A percentile compares a stretch with the other conserved stretches of the same genome.
Evolutionary conservation across 1,140 invertebrate genomes (phyloP).

Genomic region (Nasonia longicornis): DNA sequence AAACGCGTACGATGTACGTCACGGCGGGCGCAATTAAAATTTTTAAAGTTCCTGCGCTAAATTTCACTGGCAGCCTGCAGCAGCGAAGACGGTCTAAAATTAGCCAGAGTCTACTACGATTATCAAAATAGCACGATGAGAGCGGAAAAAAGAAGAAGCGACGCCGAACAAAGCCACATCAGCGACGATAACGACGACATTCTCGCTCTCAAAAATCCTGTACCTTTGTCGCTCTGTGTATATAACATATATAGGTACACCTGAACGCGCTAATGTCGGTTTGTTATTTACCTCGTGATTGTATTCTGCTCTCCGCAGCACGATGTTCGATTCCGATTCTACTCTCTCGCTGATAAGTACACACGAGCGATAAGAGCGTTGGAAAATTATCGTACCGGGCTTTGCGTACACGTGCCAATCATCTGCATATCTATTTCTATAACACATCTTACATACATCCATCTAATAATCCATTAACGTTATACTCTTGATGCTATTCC

Average conservation of each 20-base stretch:
- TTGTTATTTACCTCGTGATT: neutral
- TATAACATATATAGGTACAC: too few species aligned
- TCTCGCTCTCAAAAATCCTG: neutral
- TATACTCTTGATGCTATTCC: neutral
- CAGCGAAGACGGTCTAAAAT: neutral
- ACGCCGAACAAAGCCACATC: neutral
- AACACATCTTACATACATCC: too few species aligned
- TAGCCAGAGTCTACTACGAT: slow-evolving; percentile 1
- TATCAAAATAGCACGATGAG: slow-evolving; percentile 21
- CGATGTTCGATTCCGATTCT: slow-evolving; percentile 11
- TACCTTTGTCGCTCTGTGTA: too few species aligned
- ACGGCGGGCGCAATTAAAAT: slow-evolving; percentile 13
- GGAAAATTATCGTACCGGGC: neutral
- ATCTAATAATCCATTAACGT: neutral
- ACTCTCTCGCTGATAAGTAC: neutral
- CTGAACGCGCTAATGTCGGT: neutral
- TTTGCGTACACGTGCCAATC: slow-evolving; percentile 2
- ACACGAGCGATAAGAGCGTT: neutral
- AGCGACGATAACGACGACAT: neutral
- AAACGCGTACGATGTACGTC: neutral
- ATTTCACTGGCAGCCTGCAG: slow-evolving; percentile 31
- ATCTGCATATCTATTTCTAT: neutral
- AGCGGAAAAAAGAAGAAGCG: neutral
- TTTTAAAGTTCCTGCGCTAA: slow-evolving; percentile 29
- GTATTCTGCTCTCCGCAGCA: neutral